Conservation (phyloP, 2,888 invertebrate species). For the Phortica magna region DNA sequence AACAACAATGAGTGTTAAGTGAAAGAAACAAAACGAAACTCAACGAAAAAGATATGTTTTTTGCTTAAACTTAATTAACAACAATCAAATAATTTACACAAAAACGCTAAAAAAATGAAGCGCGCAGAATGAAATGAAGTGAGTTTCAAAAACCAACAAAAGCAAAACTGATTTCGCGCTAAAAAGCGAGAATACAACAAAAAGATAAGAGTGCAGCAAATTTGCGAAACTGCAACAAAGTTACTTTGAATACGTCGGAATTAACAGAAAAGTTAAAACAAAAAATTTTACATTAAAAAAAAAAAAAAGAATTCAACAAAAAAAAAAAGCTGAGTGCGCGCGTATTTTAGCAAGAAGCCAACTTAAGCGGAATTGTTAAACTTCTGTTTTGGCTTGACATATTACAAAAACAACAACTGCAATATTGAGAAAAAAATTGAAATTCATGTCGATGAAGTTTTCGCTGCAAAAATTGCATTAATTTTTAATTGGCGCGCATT, state of each 20-base stretch:
- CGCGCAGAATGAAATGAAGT: neutral
- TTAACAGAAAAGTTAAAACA: neutral
- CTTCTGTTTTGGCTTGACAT: neutral
- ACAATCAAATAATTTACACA: neutral
- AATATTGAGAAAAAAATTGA: neutral
- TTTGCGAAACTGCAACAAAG: neutral
- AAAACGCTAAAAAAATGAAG: neutral
- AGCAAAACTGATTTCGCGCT: neutral
- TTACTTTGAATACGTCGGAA: neutral
- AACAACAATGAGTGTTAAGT: neutral
- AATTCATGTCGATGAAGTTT: neutral
- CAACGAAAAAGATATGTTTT: neutral
- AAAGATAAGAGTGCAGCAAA: neutral
- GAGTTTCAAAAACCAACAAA: neutral
- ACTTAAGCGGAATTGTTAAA: neutral
- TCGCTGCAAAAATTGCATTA: constrained; percentile 22
- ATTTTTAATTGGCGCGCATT: neutral
- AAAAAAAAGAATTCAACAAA: neutral
- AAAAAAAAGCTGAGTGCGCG: neutral
- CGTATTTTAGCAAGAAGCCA: neutral
- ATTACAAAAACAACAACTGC: constrained; percentile 1
- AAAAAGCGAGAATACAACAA: neutral
- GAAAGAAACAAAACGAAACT: too few relatives aligned
- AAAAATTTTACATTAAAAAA: neutral
- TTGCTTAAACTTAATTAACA: neutral